These are phyloP conservation scores for Lerista edwardsae DNA, from an alignment of 2,797 vertebrate species.

Conservation along the genomic window DNA sequence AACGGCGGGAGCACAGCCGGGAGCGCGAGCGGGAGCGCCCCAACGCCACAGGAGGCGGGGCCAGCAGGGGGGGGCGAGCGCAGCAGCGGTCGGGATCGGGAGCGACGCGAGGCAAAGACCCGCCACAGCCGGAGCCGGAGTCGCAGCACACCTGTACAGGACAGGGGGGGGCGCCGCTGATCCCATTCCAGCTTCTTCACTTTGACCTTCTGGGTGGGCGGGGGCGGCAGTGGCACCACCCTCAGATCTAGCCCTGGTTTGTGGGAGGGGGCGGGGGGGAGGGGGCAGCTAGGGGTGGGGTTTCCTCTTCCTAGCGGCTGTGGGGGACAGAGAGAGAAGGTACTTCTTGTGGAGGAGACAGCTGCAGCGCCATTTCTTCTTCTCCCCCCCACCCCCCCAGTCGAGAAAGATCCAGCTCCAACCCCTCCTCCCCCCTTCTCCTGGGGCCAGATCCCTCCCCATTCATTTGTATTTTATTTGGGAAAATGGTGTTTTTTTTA, in stretches of 20 bases:
- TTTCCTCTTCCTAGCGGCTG: not conserved
- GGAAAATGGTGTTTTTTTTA: conserved; percentile 39
- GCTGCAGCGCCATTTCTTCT: conserved; percentile 16
- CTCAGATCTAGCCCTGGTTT: not conserved
- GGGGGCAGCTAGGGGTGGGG: not conserved
- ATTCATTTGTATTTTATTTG: conserved; percentile 53
- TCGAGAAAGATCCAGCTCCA: not conserved
- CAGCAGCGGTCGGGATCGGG: conserved; percentile 60
- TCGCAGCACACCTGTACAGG: conserved; percentile 84
- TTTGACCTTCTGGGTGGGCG: not conserved
- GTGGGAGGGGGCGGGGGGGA: not conserved
- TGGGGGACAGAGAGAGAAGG: not conserved
- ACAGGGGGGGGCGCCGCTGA: conserved; percentile 84
- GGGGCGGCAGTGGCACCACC: not conserved
- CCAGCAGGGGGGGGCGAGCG: conserved; percentile 59
- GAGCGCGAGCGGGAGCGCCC: conserved; percentile 62
- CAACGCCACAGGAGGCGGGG: conserved; percentile 54
- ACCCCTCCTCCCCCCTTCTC: not conserved
- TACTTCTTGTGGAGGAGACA: not conserved
- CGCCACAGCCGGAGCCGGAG: conserved; percentile 84
- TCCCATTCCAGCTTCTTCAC: not conserved
- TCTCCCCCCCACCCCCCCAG: not conserved
- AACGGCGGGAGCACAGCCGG: conserved; percentile 72
- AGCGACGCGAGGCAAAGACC: conserved; percentile 72
- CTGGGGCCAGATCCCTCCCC: conserved; percentile 25